phyloP scores from a whole-genome alignment of 53 echinoderm and acorn worm genomes.

The Crossaster papposus region DNA sequence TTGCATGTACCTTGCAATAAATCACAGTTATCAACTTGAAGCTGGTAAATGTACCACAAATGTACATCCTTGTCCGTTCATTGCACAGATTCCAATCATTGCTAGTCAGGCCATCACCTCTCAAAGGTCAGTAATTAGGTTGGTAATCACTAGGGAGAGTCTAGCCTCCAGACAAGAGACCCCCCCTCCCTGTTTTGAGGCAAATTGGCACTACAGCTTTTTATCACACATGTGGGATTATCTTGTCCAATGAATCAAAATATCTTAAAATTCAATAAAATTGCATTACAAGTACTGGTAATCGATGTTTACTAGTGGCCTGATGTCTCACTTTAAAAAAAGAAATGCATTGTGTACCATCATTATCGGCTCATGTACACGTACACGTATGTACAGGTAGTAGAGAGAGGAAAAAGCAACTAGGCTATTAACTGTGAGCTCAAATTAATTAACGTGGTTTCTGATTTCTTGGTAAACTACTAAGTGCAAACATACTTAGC shows the following conservation, averaged over 20 bases:
- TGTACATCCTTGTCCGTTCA: background rate
- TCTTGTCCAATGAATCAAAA: background rate
- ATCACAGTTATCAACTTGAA: background rate
- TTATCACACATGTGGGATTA: background rate
- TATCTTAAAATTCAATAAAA: background rate
- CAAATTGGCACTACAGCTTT: background rate
- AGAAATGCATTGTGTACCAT: background rate
- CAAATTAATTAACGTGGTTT: background rate
- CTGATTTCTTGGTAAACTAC: background rate
- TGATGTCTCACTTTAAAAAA: background rate
- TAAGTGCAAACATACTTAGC: background rate
- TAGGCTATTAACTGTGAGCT: background rate
- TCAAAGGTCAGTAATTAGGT: constrained; percentile 44
- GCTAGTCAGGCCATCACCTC: constrained; percentile 13
- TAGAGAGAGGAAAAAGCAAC: background rate
- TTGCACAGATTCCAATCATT: constrained; percentile 38
- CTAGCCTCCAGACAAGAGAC: background rate
- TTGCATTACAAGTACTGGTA: background rate
- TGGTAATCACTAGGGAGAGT: background rate
- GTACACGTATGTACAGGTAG: too few species aligned
- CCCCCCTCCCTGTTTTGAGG: background rate
- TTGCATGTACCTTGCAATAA: background rate
- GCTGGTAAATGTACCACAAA: background rate
- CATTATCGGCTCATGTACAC: background rate
- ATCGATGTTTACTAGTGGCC: background rate